These are phyloP conservation scores for Oeneis ivallda DNA, from an alignment of 2,888 invertebrate species.

Conservation along the genomic window DNA sequence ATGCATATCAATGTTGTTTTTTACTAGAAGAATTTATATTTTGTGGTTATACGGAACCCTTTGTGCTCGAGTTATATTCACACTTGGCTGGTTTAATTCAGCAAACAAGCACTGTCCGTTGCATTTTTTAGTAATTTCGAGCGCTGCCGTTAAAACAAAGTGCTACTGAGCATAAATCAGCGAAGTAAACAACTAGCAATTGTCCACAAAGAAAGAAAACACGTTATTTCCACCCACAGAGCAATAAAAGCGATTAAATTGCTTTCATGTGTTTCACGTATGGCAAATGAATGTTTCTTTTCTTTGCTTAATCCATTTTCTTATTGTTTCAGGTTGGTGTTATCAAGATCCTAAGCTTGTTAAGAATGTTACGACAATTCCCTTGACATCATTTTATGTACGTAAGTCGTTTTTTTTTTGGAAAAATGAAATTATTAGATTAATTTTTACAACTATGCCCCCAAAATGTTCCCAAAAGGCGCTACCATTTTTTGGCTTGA, in stretches of 20 bases:
- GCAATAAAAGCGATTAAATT: slow-evolving; percentile 24
- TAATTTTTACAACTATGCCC: too few species aligned
- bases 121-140: slow-evolving; percentile 4
- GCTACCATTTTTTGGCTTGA: too few species aligned
- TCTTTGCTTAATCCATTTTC: slow-evolving; percentile 14
- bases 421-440: too few species aligned
- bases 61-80: too few species aligned
- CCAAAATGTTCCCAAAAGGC: too few species aligned
- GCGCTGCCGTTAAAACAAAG: slow-evolving; percentile 7
- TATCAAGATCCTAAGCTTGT: slow-evolving; percentile 11
- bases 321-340: slow-evolving; percentile 10
- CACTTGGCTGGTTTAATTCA: neutral
- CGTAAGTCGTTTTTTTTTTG: neutral
- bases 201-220: slow-evolving; percentile 3
- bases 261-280: slow-evolving; percentile 21
- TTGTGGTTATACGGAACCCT: too few species aligned
- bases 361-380: neutral
- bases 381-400: neutral
- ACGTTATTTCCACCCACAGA: slow-evolving; percentile 3
- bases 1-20: too few species aligned
- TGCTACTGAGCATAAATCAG: slow-evolving; percentile 14
- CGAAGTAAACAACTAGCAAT: slow-evolving; percentile 21
- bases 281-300: slow-evolving; percentile 11
- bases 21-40: too few species aligned
- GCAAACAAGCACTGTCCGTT: neutral